Conservation (phyloP, 1,140 invertebrate genomes). For the Magallana ariakensis region DNA sequence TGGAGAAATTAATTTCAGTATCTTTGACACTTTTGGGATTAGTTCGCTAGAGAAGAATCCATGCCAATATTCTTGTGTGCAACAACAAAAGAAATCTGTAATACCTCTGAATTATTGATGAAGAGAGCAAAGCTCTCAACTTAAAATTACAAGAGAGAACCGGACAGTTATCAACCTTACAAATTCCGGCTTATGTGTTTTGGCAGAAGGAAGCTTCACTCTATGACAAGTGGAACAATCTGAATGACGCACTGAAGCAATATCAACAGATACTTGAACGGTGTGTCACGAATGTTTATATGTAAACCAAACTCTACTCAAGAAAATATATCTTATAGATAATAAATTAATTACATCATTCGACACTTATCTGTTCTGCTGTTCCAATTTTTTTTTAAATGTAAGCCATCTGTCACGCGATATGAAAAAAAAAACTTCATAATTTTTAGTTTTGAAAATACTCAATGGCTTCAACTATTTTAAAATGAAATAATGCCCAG, state of each 20-base stretch:
- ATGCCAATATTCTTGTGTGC: slow-evolving; percentile 34
- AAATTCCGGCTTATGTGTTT: slow-evolving; percentile 24
- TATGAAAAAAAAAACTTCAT: too few species aligned
- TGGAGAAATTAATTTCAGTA: slow-evolving; percentile 30
- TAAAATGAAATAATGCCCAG: too few species aligned
- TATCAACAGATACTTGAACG: slow-evolving; percentile 25
- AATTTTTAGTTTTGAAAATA: too few species aligned
- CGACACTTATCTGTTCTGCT: too few species aligned
- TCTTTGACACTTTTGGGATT: slow-evolving; percentile 36
- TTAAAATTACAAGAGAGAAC: slow-evolving; percentile 29
- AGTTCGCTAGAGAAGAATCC: slow-evolving; percentile 7
- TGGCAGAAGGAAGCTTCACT: neutral
- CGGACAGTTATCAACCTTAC: slow-evolving; percentile 33
- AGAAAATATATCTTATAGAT: neutral
- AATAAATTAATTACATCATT: neutral
- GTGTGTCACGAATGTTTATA: neutral
- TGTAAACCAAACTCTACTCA: neutral
- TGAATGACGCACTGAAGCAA: slow-evolving; percentile 2
- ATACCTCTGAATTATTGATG: slow-evolving; percentile 25
- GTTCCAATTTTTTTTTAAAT: too few species aligned
- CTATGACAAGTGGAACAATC: slow-evolving; percentile 16
- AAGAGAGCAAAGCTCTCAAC: slow-evolving; percentile 27
- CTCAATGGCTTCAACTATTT: too few species aligned
- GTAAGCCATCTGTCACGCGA: too few species aligned
- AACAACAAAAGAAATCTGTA: slow-evolving; percentile 31